Evolutionary conservation across 2,797 vertebrate species (phyloP), one percentile per base, ranked within the genome.

Genomic region (Hemitrygon akajei): DNA sequence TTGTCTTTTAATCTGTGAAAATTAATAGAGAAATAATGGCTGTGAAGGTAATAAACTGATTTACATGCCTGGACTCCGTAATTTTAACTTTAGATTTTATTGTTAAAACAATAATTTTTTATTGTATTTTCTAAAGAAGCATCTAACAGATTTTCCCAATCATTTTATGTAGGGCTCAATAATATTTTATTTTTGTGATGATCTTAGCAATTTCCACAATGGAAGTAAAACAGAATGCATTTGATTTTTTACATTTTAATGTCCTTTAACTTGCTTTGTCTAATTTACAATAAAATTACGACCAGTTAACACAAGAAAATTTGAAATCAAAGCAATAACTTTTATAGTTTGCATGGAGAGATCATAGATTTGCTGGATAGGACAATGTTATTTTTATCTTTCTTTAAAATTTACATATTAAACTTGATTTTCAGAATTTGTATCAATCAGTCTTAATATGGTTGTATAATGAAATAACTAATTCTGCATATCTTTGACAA

Each of bases 1-100:
- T 63, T 63, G 58, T 87, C 60, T 22, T 56, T 56, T 63, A 63
- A 7, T 22, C 66, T 73, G 27, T 71, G 71, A 37, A 12, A 92
- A 92, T 92, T 22, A 40, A 34, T 30, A 73, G 89, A 73, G 27
- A 30, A 10, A 25, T 71, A 73, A 91, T 0, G 37, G 34, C 3
- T 40, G 9, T 22, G n/a, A 73, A 71, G 18, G 2, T 91, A 34
- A 27, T 91, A 47, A 47, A 71, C 10, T 34, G n/a, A 71, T 47
- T 3, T 92, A 27, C 7, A 3, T 91, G 34, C 66, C 22, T 71
- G 27, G 73, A 91, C 37, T 2, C 71, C 63, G 11, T 87, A 71
- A 92, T 92, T 92, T 73, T 34, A 92, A 66, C 69, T 92, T 92
- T 2, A 92, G 37, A 92, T 73, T 47, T 47, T 47, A 92, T 66